Evolutionary conservation across 2,888 invertebrate species (phyloP).

Genomic region (Rambutsinella grinnellia): DNA sequence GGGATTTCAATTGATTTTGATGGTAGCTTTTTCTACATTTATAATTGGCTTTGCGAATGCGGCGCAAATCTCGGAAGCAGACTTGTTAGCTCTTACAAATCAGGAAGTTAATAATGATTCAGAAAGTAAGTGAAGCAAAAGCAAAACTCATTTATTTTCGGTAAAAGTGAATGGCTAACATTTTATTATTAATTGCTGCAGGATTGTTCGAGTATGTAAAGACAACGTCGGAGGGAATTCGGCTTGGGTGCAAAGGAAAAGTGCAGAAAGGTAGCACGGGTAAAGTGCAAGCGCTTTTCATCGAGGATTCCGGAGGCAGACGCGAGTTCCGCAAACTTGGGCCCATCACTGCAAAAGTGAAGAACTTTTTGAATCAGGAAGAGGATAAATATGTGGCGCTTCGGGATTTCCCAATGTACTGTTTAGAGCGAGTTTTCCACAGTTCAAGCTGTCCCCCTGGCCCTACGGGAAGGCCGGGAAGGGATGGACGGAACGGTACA

Average conservation of each 20-base stretch:
- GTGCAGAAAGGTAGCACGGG: constrained; percentile 27
- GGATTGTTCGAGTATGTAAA: constrained; percentile 48
- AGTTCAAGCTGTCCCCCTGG: constrained; percentile 43
- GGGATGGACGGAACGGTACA: constrained; percentile 22
- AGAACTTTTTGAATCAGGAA: constrained; percentile 7
- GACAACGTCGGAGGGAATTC: constrained; percentile 34
- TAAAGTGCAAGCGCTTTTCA: constrained; percentile 34
- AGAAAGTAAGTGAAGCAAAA: constrained; percentile 12
- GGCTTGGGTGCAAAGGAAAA: constrained; percentile 43
- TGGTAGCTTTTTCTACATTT: background rate
- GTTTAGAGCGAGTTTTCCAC: constrained; percentile 32
- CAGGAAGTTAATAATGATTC: constrained; percentile 32
- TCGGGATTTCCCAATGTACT: constrained; percentile 32
- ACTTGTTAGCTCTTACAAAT: constrained; percentile 20
- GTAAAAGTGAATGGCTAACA: too few relatives aligned
- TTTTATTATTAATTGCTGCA: constrained; percentile 7
- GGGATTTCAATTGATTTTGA: background rate
- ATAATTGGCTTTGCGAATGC: constrained; percentile 4
- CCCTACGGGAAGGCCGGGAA: constrained; percentile 19
- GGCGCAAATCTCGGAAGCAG: constrained; percentile 34
- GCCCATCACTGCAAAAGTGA: constrained; percentile 21
- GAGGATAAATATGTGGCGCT: constrained; percentile 39
- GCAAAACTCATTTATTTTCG: too few relatives aligned
- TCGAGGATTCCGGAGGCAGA: constrained; percentile 33
- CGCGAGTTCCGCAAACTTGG: constrained; percentile 28